Conservation (phyloP, 2,797 vertebrate species). For the Hydrolagus colliei region DNA sequence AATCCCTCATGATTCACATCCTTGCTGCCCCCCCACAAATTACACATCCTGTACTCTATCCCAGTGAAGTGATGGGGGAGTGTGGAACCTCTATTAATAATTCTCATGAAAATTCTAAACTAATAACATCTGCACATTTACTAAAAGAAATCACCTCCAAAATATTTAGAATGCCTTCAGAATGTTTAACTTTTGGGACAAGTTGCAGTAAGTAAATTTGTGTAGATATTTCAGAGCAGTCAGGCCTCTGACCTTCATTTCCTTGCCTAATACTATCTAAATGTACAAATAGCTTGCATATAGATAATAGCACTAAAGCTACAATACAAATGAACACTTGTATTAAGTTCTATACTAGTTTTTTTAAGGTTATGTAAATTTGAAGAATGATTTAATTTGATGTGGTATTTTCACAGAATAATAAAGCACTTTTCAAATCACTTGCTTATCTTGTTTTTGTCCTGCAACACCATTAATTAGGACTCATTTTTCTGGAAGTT, state of each 20-base stretch:
- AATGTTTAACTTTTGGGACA: neutral
- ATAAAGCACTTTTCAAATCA: neutral
- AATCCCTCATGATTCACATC: no score
- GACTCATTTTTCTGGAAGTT: neutral
- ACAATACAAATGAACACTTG: neutral
- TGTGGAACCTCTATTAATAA: no score
- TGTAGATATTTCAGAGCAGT: neutral
- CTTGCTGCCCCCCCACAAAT: no score
- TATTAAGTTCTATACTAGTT: constrained; percentile 6
- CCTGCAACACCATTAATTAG: neutral
- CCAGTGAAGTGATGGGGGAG: no score
- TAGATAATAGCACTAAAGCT: constrained; percentile 6
- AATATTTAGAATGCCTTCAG: no score
- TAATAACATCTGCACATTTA: no score
- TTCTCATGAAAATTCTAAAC: no score
- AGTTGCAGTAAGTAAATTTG: neutral
- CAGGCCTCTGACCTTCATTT: neutral
- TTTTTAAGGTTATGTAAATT: neutral
- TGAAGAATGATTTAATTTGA: neutral
- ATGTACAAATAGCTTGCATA: neutral
- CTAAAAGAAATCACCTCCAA: no score
- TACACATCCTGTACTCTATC: no score
- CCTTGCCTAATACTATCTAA: neutral
- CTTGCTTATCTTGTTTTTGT: neutral
- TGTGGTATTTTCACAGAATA: constrained; percentile 9